A percentile compares a stretch with the other conserved stretches of the same genome.
These are phyloP conservation scores for Fabriciana adippe DNA, from an alignment of 2,888 invertebrate genomes.

Conservation along the genomic window DNA sequence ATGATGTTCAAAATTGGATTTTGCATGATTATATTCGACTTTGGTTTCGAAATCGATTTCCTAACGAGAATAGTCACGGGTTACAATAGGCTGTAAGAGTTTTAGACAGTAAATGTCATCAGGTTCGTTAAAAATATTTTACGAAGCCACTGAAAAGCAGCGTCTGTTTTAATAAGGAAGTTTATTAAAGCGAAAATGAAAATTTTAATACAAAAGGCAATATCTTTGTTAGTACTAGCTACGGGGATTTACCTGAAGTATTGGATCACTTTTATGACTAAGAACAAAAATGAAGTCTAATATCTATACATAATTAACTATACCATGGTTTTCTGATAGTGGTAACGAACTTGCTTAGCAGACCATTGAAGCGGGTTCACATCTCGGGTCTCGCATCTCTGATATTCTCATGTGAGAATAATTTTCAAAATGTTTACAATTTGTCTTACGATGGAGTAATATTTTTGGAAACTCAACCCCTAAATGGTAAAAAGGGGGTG, in stretches of 20 bases:
- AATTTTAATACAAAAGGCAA: conserved; percentile 33
- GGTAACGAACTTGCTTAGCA: no score
- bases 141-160: conserved; percentile 25
- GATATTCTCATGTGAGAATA: no score
- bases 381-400: no score
- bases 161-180: conserved; percentile 32
- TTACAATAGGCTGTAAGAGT: neutral
- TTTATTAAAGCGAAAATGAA: conserved; percentile 27
- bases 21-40: no score
- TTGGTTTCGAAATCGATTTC: no score
- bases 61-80: no score
- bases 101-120: conserved; percentile 21
- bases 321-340: neutral
- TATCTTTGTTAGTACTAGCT: conserved; percentile 20
- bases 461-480: no score
- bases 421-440: no score
- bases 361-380: no score
- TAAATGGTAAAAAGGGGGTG: no score
- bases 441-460: no score
- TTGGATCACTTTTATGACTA: conserved; percentile 21
- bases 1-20: no score
- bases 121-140: conserved; percentile 25
- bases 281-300: neutral
- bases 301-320: neutral
- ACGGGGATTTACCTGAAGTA: conserved; percentile 11